Conservation (phyloP, 2,888 invertebrate species). For the Cacoxenus indagator region DNA sequence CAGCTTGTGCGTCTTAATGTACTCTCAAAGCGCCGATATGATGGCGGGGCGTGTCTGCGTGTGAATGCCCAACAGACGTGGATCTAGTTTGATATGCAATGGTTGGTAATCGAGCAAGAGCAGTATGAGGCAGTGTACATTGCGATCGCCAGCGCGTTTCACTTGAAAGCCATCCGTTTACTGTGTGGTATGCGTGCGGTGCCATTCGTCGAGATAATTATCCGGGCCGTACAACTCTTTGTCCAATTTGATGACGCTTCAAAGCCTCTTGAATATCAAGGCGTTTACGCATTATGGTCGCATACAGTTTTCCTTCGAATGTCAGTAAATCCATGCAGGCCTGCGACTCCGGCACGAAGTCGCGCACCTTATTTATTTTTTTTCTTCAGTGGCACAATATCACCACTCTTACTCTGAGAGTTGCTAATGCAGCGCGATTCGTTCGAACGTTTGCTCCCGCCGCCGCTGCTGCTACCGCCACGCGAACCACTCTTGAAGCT, state of each 20-base stretch:
- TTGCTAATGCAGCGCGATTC: conserved; percentile 74
- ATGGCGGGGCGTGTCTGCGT: conserved; percentile 97
- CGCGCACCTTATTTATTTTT: conserved; percentile 96
- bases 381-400: conserved; percentile 80
- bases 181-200: conserved; percentile 96
- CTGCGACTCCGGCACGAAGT: conserved; percentile 98
- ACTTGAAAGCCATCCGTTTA: conserved; percentile 78
- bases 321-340: conserved; percentile 99
- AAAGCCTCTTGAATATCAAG: conserved; percentile 98
- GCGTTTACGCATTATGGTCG: conserved; percentile 97
- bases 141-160: conserved; percentile 98
- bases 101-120: conserved; percentile 98
- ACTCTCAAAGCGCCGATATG: conserved; percentile 99
- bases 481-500: conserved; percentile 73
- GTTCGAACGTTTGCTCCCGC: conserved; percentile 75
- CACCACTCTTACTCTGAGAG: conserved; percentile 59
- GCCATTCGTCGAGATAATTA: conserved; percentile 99
- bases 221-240: conserved; percentile 99
- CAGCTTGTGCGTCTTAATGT: conserved; percentile 95
- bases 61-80: conserved; percentile 95
- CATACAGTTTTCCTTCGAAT: conserved; percentile 97
- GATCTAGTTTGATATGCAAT: conserved; percentile 98
- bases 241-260: conserved; percentile 98
- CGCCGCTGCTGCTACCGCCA: conserved; percentile 74
- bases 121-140: conserved; percentile 98